A percentile compares a stretch with the other conserved stretches of the same genome.
Conservation (phyloP, 2,888 invertebrate genomes). For the Drosophila maculinotata region DNA sequence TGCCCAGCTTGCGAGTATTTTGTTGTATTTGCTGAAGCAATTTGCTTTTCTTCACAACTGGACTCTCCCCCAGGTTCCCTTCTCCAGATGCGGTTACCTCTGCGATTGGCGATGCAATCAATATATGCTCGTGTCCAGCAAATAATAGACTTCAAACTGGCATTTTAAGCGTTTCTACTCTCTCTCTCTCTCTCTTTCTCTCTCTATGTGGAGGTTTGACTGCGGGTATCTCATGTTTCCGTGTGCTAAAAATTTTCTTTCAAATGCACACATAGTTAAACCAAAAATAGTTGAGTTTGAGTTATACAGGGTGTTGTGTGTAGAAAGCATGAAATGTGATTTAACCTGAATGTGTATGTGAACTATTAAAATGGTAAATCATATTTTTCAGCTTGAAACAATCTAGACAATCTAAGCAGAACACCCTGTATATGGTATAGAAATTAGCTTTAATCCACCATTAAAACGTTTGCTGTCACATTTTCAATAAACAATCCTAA, state of each 20-base stretch:
- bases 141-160: conserved; percentile 83
- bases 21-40: conserved; percentile 71
- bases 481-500: neutral
- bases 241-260: conserved; percentile 64
- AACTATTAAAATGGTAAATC: too few species aligned
- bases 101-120: conserved; percentile 81
- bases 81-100: conserved; percentile 19
- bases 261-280: conserved; percentile 65
- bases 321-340: too few species aligned
- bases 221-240: conserved; percentile 58
- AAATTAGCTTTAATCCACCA: conserved; percentile 35
- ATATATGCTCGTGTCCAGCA: conserved; percentile 84
- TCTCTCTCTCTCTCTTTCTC: conserved; percentile 6
- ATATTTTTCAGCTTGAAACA: too few species aligned
- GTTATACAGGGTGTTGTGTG: conserved; percentile 49
- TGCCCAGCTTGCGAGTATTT: conserved; percentile 43
- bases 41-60: conserved; percentile 60
- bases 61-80: conserved; percentile 14
- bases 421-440: conserved; percentile 46
- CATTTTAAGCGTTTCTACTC: conserved; percentile 69
- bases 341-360: too few species aligned
- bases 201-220: conserved; percentile 7
- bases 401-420: too few species aligned
- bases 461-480: too few species aligned
- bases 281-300: conserved; percentile 54